These are phyloP conservation scores for Neodon shergylaensis DNA, from an alignment of 2,113 vertebrate genomes.

Conservation along the genomic window DNA sequence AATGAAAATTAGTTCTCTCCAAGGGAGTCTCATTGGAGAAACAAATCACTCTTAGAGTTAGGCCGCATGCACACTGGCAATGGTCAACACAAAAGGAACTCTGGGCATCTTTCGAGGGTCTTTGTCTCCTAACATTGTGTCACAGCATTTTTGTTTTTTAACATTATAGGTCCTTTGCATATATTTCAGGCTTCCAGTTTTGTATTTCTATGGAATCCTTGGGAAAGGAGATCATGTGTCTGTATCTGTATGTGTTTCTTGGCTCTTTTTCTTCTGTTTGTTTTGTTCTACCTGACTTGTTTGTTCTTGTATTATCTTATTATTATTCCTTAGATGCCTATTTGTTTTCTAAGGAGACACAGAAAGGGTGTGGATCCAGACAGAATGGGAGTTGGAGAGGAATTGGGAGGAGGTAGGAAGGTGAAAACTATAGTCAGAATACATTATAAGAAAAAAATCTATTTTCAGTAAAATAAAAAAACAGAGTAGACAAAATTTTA, in stretches of 20 bases:
- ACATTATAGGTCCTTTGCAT: not conserved
- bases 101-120: not conserved
- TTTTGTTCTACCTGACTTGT: not conserved
- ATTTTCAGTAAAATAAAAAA: not conserved
- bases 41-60: not conserved
- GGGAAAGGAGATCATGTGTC: not conserved
- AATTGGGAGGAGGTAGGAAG: not conserved
- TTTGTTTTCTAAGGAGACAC: not conserved
- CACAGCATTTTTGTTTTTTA: not conserved
- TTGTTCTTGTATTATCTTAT: not conserved
- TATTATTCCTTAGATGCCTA: not conserved
- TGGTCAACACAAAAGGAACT: not conserved
- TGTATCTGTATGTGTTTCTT: not conserved
- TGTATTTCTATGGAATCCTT: not conserved
- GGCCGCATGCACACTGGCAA: not conserved
- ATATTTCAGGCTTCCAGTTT: not conserved
- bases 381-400: not conserved
- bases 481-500: not conserved
- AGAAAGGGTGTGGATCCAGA: not conserved
- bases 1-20: not conserved
- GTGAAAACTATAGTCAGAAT: not conserved
- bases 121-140: not conserved
- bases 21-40: not conserved
- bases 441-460: not conserved
- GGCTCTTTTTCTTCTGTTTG: not conserved